Evolutionary conservation across 2,888 invertebrate species (phyloP).

Genomic region (Watsonalla cultraria): DNA sequence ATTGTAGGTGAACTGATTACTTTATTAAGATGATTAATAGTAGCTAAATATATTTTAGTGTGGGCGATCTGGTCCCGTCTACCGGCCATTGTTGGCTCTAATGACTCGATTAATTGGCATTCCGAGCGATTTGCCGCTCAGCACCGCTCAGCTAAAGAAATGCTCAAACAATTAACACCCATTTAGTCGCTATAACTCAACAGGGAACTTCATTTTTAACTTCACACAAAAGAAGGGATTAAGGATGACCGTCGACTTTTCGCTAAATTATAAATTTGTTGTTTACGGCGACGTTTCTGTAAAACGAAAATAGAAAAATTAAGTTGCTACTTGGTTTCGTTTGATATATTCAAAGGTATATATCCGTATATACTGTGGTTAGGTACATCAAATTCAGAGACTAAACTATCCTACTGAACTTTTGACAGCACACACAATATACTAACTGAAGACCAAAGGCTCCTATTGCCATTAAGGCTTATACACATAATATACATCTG

Average conservation of each 20-base stretch:
- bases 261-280: too few relatives aligned
- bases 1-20: slow-evolving; percentile 1
- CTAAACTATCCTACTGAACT: too few relatives aligned
- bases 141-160: slow-evolving; percentile 7
- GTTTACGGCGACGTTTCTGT: too few relatives aligned
- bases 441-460: too few relatives aligned
- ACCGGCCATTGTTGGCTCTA: slow-evolving; percentile 23
- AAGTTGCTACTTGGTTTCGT: too few relatives aligned
- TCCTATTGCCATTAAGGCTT: too few relatives aligned
- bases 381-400: too few relatives aligned
- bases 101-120: slow-evolving; percentile 33
- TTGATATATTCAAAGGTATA: too few relatives aligned
- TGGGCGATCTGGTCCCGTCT: slow-evolving; percentile 15
- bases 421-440: too few relatives aligned
- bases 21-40: not conserved
- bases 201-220: slow-evolving; percentile 13
- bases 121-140: slow-evolving; percentile 25
- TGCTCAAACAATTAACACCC: slow-evolving; percentile 20
- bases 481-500: too few relatives aligned
- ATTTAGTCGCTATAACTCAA: slow-evolving; percentile 15
- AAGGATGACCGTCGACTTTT: not conserved
- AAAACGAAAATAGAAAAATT: too few relatives aligned
- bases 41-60: slow-evolving; percentile 10
- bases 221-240: slow-evolving; percentile 5
- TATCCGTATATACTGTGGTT: too few relatives aligned